A percentile compares a stretch with the other conserved stretches of the same genome.
phyloP scores from a whole-genome alignment of 2,797 vertebrate genomes.

The Stomatorhinus walkeri region DNA sequence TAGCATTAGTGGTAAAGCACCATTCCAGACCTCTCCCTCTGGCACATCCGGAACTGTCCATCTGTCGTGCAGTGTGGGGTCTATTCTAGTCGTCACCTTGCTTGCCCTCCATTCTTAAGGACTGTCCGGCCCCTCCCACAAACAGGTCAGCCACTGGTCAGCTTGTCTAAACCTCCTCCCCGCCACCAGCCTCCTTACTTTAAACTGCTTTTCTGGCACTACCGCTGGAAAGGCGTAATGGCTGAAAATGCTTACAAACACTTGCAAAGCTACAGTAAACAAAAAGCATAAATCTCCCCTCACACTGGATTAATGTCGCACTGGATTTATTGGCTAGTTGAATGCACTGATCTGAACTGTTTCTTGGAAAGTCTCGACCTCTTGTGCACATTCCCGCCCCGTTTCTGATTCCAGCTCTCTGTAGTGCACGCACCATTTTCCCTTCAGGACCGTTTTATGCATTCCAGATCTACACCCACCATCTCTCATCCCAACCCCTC shows the following conservation, averaged over 20 bases:
- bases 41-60: background rate
- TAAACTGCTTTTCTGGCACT: background rate
- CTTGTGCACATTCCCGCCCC: background rate
- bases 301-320: background rate
- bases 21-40: background rate
- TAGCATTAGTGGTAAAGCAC: background rate
- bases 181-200: background rate
- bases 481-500: background rate
- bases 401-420: background rate
- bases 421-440: background rate
- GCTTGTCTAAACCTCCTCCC: background rate
- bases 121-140: background rate
- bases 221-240: background rate
- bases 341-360: background rate
- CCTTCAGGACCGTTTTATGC: slow-evolving; percentile 13
- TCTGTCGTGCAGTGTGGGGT: background rate
- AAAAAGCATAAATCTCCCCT: background rate
- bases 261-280: background rate
- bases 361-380: background rate
- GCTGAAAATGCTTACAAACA: background rate
- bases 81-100: slow-evolving; percentile 22
- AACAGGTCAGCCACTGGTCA: background rate
- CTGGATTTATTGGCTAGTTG: background rate
- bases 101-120: slow-evolving; percentile 10
- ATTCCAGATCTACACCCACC: background rate